Percentiles rank a stretch among this genome's conserved stretches.
These are phyloP conservation scores for Diorhabda carinulata DNA, from an alignment of 1,140 invertebrate genomes.

Conservation along the genomic window DNA sequence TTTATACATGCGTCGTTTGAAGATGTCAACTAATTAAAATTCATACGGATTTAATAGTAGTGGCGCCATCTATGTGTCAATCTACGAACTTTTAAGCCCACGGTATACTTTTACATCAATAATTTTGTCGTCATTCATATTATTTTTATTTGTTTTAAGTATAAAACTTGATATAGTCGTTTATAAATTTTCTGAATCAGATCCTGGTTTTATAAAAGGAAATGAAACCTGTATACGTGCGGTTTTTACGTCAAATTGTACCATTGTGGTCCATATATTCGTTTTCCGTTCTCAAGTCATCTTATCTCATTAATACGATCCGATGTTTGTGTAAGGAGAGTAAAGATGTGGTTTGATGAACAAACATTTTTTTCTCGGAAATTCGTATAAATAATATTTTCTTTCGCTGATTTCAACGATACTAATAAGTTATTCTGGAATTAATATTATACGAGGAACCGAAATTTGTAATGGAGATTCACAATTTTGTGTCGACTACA, in stretches of 20 bases:
- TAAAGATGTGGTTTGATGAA: neutral
- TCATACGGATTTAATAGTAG: no score
- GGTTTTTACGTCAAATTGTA: conserved; percentile 27
- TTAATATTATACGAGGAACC: no score
- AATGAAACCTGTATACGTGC: conserved; percentile 25
- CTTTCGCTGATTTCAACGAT: neutral
- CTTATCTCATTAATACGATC: neutral
- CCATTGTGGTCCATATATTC: conserved; percentile 34
- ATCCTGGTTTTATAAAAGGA: conserved; percentile 15
- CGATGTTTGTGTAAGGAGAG: neutral
- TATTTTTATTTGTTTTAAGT: no score
- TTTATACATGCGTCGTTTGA: no score
- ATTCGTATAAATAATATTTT: neutral
- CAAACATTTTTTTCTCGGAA: neutral
- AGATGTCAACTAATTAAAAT: no score
- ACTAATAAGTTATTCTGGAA: no score
- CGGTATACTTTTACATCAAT: no score
- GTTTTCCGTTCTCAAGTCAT: conserved; percentile 30
- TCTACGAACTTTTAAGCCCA: no score
- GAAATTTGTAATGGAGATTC: neutral
- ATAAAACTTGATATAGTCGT: no score
- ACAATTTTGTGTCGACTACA: neutral
- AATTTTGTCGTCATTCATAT: no score
- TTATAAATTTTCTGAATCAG: neutral
- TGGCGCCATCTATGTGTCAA: no score